phyloP scores from a whole-genome alignment of 2,113 vertebrate species.

The Apeltes quadracus region DNA sequence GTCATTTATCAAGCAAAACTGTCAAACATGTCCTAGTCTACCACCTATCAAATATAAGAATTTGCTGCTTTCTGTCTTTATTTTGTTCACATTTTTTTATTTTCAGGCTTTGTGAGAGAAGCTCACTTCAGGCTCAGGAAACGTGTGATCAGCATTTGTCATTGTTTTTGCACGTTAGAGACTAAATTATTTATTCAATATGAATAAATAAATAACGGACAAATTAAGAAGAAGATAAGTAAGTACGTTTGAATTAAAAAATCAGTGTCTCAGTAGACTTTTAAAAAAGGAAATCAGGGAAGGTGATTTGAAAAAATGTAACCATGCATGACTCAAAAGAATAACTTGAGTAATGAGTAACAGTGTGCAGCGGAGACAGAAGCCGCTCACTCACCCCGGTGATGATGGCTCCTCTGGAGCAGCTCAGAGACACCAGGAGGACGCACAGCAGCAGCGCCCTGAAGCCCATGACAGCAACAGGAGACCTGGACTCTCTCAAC shows the following conservation, averaged over 20 bases:
- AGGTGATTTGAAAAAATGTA: background rate
- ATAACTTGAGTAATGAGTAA: background rate
- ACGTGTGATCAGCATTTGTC: background rate
- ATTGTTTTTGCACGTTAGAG: background rate
- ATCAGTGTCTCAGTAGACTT: background rate
- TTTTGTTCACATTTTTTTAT: background rate
- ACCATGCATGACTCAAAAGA: background rate
- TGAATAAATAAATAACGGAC: background rate
- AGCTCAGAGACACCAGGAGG: conserved; percentile 75
- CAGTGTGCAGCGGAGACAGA: background rate
- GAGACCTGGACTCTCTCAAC: conserved; percentile 37
- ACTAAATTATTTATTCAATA: background rate
- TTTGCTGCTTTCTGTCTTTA: background rate
- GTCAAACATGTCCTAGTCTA: background rate
- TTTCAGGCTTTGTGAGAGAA: background rate
- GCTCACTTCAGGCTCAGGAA: background rate
- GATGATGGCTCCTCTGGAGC: conserved; percentile 80
- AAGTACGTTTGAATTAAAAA: background rate
- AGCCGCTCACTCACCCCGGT: conserved; percentile 81
- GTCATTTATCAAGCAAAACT: background rate
- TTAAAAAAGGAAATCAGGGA: background rate
- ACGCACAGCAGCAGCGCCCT: conserved; percentile 73
- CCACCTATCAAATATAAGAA: background rate
- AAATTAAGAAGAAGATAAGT: background rate
- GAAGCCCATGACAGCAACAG: conserved; percentile 75